phyloP scores from a whole-genome alignment of 1,140 invertebrate species.

The Dendroctonus valens region DNA sequence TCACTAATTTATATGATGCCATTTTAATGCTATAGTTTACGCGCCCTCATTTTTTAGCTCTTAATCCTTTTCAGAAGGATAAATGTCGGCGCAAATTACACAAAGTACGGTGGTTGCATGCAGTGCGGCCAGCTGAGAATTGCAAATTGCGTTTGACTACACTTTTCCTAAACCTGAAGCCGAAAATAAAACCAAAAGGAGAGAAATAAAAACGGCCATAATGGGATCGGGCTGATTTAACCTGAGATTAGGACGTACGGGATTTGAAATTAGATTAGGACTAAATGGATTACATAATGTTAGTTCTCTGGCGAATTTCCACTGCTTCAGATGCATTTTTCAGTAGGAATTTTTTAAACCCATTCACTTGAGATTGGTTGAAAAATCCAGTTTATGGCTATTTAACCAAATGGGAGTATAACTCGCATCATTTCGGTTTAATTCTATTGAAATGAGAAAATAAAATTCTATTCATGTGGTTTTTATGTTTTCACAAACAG shows the following conservation, averaged over 20 bases:
- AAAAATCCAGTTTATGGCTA: too few relatives aligned
- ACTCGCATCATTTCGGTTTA: too few relatives aligned
- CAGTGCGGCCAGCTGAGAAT: slow-evolving; percentile 15
- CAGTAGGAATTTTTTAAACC: too few relatives aligned
- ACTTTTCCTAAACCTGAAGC: slow-evolving; percentile 27
- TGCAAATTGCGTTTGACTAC: slow-evolving; percentile 25
- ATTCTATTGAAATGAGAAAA: too few relatives aligned
- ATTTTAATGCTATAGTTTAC: neutral
- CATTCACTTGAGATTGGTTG: too few relatives aligned
- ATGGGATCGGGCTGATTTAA: slow-evolving; percentile 30
- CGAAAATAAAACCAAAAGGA: slow-evolving; percentile 27
- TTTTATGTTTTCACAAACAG: too few relatives aligned
- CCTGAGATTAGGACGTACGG: slow-evolving; percentile 23
- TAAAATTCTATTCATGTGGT: too few relatives aligned
- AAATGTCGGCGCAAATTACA: slow-evolving; percentile 22
- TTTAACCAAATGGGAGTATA: too few relatives aligned
- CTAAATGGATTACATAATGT: neutral
- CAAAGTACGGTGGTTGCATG: slow-evolving; percentile 5
- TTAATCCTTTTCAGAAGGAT: slow-evolving; percentile 13
- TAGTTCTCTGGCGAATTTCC: too few relatives aligned
- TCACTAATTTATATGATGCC: too few relatives aligned
- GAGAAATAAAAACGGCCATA: slow-evolving; percentile 26
- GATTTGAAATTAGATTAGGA: slow-evolving; percentile 25
- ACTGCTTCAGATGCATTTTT: too few relatives aligned
- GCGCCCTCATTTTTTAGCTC: slow-evolving; percentile 11